Evolutionary conservation across 2,797 vertebrate genomes (phyloP).

Genomic region (Simalia tracyae): DNA sequence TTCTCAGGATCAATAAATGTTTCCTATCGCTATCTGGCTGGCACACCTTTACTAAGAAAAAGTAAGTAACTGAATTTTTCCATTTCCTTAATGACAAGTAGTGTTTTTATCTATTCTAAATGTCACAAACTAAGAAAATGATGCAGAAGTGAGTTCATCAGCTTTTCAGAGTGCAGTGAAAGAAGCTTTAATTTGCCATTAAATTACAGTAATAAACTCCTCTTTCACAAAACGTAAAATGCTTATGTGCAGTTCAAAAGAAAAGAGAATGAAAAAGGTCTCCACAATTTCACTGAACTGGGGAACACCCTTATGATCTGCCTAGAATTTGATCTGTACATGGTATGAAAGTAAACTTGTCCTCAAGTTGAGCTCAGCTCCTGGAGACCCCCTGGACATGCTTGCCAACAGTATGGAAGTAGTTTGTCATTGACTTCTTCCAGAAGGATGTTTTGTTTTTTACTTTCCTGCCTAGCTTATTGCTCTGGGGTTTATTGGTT

Average conservation of each 20-base stretch:
- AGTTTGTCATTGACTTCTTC: not conserved
- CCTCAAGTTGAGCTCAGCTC: not conserved
- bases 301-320: not conserved
- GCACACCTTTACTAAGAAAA: constrained; percentile 90
- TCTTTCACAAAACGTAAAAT: not conserved
- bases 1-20: constrained; percentile 96
- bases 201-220: not conserved
- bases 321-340: not conserved
- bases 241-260: not conserved
- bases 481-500: not conserved
- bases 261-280: not conserved
- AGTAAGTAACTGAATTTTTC: constrained; percentile 79
- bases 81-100: constrained; percentile 36
- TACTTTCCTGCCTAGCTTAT: not conserved
- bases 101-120: constrained; percentile 19
- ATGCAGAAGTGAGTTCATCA: not conserved
- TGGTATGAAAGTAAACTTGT: not conserved
- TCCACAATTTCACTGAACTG: not conserved
- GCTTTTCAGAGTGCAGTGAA: constrained; percentile 3
- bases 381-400: not conserved
- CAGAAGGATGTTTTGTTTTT: not conserved
- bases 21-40: constrained; percentile 93
- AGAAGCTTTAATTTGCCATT: not conserved
- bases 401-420: not conserved
- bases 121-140: not conserved